phyloP scores from a whole-genome alignment of 2,797 vertebrate species.

The Labroides dimidiatus region DNA sequence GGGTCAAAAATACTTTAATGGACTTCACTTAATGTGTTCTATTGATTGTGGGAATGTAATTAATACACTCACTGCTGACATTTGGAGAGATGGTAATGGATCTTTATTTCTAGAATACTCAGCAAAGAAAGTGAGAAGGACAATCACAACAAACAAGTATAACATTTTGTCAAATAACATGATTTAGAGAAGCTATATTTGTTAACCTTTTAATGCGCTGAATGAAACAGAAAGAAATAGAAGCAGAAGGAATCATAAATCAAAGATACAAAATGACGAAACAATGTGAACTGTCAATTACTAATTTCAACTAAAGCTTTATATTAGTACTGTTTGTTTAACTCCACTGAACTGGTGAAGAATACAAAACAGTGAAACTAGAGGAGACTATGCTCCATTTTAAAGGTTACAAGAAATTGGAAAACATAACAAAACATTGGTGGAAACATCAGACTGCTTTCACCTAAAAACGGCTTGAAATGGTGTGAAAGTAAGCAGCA shows the following conservation, averaged over 20 bases:
- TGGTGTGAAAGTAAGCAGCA: conserved; percentile 36
- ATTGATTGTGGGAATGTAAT: conserved; percentile 50
- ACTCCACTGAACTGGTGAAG: not conserved
- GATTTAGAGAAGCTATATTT: not conserved
- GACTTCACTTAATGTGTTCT: conserved; percentile 48
- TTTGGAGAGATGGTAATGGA: conserved; percentile 20
- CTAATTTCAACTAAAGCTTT: not conserved
- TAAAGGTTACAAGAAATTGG: conserved; percentile 10
- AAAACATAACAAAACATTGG: not conserved
- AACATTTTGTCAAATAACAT: conserved; percentile 6
- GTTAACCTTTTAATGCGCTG: not conserved
- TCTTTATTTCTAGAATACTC: conserved; percentile 7
- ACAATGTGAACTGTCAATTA: not conserved
- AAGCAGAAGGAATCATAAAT: not conserved
- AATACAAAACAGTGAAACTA: not conserved
- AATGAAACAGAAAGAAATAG: not conserved
- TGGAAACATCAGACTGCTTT: not conserved
- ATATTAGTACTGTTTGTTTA: not conserved
- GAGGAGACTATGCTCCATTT: not conserved
- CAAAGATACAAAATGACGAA: not conserved
- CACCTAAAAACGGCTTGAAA: conserved; percentile 24
- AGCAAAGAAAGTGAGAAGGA: not conserved
- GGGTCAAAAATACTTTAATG: conserved; percentile 50
- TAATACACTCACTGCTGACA: conserved; percentile 39
- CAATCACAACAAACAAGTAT: not conserved